Percentiles rank a stretch among this genome's conserved stretches.
Evolutionary conservation across 2,797 vertebrate genomes (phyloP).

Genomic region (Oreochromis mossambicus): DNA sequence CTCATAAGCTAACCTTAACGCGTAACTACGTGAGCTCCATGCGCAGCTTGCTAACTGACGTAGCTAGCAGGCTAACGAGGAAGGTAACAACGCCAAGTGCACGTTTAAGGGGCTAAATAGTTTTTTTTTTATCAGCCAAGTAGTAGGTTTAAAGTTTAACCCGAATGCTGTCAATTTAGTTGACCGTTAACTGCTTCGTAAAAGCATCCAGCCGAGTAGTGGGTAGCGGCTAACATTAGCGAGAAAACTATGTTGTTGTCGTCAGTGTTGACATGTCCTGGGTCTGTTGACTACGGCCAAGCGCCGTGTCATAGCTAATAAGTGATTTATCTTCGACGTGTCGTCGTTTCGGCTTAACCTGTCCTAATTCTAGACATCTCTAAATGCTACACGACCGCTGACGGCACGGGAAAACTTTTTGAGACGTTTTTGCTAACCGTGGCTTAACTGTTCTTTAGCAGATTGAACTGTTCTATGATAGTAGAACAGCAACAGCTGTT

Average conservation of each 20-base stretch:
- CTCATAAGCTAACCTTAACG: not conserved
- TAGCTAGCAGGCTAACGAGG: slow-evolving; percentile 20
- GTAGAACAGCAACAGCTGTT: not conserved
- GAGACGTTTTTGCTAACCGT: not conserved
- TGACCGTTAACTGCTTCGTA: not conserved
- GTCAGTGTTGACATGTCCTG: slow-evolving; percentile 22
- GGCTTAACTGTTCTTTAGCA: not conserved
- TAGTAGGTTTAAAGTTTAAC: accelerated
- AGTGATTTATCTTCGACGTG: not conserved
- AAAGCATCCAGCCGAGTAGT: not conserved
- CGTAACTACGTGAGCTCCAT: slow-evolving; percentile 35
- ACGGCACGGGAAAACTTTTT: not conserved
- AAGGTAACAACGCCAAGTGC: not conserved
- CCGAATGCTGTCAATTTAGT: accelerated
- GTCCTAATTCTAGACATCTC: not conserved
- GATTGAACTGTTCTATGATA: not conserved
- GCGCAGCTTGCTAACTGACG: slow-evolving; percentile 29
- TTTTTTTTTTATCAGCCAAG: not conserved
- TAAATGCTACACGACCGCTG: not conserved
- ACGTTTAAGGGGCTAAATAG: not conserved
- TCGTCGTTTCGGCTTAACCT: not conserved
- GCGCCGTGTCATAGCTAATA: not conserved
- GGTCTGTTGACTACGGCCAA: not conserved
- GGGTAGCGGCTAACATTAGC: not conserved
- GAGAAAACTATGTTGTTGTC: slow-evolving; percentile 13